A percentile compares a stretch with the other conserved stretches of the same genome.
These are phyloP conservation scores for Thaleichthys pacificus DNA, from an alignment of 2,797 vertebrate genomes.

Conservation along the genomic window DNA sequence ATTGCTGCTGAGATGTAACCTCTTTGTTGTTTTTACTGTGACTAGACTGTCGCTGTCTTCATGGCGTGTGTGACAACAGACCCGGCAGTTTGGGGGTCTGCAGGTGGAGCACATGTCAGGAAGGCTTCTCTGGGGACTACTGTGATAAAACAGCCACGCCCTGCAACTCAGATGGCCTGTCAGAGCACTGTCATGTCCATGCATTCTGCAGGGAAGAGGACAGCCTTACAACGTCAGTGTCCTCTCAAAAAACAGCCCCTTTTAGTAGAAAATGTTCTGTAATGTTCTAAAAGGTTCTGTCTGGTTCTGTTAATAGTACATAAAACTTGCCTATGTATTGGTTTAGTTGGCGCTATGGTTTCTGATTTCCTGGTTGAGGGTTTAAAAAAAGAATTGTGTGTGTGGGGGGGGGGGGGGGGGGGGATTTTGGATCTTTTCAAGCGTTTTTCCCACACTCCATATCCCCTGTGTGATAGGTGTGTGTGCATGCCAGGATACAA, in stretches of 20 bases:
- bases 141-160: constrained; percentile 76
- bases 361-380: no score
- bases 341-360: no score
- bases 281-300: no score
- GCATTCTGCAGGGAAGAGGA: constrained; percentile 79
- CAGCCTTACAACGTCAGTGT: constrained; percentile 70
- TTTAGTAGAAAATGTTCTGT: no score
- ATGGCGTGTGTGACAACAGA: constrained; percentile 93
- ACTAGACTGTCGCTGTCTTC: constrained; percentile 87
- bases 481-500: constrained; percentile 85
- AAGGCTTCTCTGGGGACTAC: constrained; percentile 80
- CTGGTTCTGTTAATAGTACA: no score
- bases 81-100: constrained; percentile 84
- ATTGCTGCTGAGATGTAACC: neutral
- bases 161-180: constrained; percentile 71
- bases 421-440: no score
- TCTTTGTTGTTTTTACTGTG: constrained; percentile 8
- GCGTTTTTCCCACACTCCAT: neutral
- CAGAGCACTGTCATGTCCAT: constrained; percentile 81
- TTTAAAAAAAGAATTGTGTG: no score
- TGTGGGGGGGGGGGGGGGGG: no score
- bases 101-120: constrained; percentile 79
- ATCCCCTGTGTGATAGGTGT: constrained; percentile 76
- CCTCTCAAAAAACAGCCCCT: no score
- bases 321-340: no score